phyloP scores from a whole-genome alignment of 2,888 invertebrate genomes.

The Dynastes maya region DNA sequence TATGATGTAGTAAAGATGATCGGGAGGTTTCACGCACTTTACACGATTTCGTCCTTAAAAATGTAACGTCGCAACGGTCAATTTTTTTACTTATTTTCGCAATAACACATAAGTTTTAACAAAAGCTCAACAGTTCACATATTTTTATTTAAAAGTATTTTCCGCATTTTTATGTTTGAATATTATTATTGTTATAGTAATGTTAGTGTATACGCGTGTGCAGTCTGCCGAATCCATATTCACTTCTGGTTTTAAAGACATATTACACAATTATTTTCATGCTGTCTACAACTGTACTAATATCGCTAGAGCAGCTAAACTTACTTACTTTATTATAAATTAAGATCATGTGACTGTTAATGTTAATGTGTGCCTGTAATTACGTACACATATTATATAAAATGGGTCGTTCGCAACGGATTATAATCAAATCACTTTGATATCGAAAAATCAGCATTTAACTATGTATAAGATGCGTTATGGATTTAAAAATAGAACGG shows the following conservation, averaged over 20 bases:
- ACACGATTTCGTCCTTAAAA: slow-evolving; percentile 32
- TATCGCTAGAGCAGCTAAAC: slow-evolving; percentile 59
- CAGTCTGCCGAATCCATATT: slow-evolving; percentile 51
- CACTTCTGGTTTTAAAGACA: slow-evolving; percentile 53
- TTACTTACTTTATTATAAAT: slow-evolving; percentile 48
- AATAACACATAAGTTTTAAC: slow-evolving; percentile 56
- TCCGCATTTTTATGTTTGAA: slow-evolving; percentile 8
- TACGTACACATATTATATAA: slow-evolving; percentile 22
- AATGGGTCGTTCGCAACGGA: no score
- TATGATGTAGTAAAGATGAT: slow-evolving; percentile 19
- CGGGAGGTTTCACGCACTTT: slow-evolving; percentile 52
- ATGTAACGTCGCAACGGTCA: slow-evolving; percentile 48
- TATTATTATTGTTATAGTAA: slow-evolving; percentile 15
- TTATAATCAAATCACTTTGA: no score
- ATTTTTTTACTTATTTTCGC: slow-evolving; percentile 43
- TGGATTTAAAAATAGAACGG: no score
- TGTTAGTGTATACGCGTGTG: slow-evolving; percentile 39
- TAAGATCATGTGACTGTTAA: slow-evolving; percentile 49
- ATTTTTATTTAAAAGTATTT: slow-evolving; percentile 24
- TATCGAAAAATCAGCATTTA: no score
- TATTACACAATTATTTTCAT: slow-evolving; percentile 55
- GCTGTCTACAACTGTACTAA: slow-evolving; percentile 61
- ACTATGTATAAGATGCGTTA: no score
- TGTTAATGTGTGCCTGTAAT: slow-evolving; percentile 10
- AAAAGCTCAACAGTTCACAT: slow-evolving; percentile 55